phyloP scores from a whole-genome alignment of 2,797 vertebrate genomes.

The Myoxocephalus aenaeus region DNA sequence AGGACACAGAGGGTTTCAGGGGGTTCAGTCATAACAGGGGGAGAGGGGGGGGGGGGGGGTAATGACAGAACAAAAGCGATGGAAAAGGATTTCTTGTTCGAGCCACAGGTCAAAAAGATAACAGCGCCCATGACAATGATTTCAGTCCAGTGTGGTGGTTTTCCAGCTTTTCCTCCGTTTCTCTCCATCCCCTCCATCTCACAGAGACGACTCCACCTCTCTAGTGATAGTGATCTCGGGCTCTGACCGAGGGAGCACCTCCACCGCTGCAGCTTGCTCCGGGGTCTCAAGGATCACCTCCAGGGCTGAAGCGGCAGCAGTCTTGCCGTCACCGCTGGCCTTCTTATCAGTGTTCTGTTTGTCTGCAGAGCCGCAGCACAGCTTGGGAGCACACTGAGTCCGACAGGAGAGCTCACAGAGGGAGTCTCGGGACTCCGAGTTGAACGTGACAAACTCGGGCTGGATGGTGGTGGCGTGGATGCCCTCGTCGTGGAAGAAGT shows the following conservation, averaged over 20 bases:
- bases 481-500: conserved; percentile 96
- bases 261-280: conserved; percentile 25
- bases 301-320: conserved; percentile 71
- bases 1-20: neutral
- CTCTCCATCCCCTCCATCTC: conserved; percentile 63
- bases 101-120: conserved; percentile 12
- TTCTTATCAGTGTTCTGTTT: conserved; percentile 72
- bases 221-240: conserved; percentile 77
- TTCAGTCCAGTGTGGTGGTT: conserved; percentile 53
- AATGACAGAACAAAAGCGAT: conserved; percentile 23
- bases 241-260: conserved; percentile 76
- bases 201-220: conserved; percentile 94
- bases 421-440: conserved; percentile 88
- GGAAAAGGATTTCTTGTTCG: conserved; percentile 20
- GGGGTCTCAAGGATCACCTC: conserved; percentile 87
- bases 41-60: neutral
- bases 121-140: conserved; percentile 32
- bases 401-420: conserved; percentile 95
- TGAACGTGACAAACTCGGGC: conserved; percentile 95
- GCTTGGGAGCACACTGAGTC: conserved; percentile 96
- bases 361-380: conserved; percentile 89
- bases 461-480: conserved; percentile 99
- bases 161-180: conserved; percentile 38
- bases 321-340: conserved; percentile 60
- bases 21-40: neutral